Base-by-base conservation (phyloP, 37 sponge, comb jelly and placozoan species). In the Oscarella lobularis region DNA sequence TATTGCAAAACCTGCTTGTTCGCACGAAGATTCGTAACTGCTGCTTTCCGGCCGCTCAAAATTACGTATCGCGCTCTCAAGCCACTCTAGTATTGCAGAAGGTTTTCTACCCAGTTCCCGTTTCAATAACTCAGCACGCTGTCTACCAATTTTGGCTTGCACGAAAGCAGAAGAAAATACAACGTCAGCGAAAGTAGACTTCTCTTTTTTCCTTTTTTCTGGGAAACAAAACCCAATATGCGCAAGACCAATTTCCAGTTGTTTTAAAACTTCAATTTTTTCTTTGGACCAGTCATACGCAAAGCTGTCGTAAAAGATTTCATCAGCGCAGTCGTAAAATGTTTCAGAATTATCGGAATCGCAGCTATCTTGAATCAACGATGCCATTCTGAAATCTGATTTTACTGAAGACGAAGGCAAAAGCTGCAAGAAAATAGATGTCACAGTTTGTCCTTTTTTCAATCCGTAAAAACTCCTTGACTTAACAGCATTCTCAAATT, bases 1-100 rank as follows among this genome's bases (percentile, higher is more conserved):
- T 1, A 85, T 74, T 6, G 78, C 85, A 67, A 88, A 37, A 77
- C 85, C 79, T n/a, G n/a, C n/a, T n/a, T n/a, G n/a, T n/a, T n/a
- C n/a, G n/a, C n/a, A n/a, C n/a, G n/a, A n/a, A n/a, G n/a, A n/a
- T n/a, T n/a, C n/a, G n/a, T n/a, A n/a, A n/a, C n/a, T n/a, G n/a
- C n/a, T n/a, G n/a, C n/a, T n/a, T n/a, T n/a, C n/a, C n/a, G n/a
- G n/a, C n/a, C n/a, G n/a, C n/a, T n/a, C n/a, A n/a, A n/a, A n/a
- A n/a, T n/a, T n/a, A n/a, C n/a, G n/a, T n/a, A n/a, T n/a, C n/a
- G n/a, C n/a, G n/a, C n/a, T n/a, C n/a, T n/a, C n/a, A 48, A 48
- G 60, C 60, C 60, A 48, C 9, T 9, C 9, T 20, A 27, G 60
- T 27, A 48, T 48, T 27, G 20, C 20, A 9, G 9, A 27, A 27